Percentiles rank a stretch among this genome's conserved stretches.
Conservation (phyloP, 2,797 vertebrate genomes). For the Sarcoramphus papa region DNA sequence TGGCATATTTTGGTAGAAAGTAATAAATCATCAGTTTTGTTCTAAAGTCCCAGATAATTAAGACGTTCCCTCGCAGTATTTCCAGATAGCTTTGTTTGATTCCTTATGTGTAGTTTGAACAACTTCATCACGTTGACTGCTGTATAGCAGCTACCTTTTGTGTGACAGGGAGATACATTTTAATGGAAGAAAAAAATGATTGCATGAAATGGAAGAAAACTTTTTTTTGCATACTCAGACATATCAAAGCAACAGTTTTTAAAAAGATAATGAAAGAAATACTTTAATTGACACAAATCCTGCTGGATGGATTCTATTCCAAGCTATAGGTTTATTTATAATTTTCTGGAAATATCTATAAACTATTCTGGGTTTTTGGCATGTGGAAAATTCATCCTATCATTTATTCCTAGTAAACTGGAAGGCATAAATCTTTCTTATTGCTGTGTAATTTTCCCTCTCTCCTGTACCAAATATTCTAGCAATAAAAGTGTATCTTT, state of each 20-base stretch:
- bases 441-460: neutral
- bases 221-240: neutral
- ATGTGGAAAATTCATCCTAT: neutral
- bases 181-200: neutral
- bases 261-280: neutral
- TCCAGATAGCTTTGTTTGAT: neutral
- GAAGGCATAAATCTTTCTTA: neutral
- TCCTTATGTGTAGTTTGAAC: neutral
- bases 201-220: neutral
- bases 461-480: neutral
- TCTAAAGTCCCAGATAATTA: neutral
- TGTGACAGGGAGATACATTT: neutral
- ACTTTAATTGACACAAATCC: neutral
- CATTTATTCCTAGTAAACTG: neutral
- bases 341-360: neutral
- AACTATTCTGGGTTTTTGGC: neutral
- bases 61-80: neutral
- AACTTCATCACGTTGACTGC: neutral
- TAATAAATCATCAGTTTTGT: neutral
- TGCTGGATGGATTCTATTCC: neutral
- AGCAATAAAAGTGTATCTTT: neutral
- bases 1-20: neutral
- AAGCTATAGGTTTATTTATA: neutral
- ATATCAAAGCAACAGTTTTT: neutral
- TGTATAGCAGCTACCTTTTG: neutral